phyloP scores from a whole-genome alignment of 2,113 vertebrate species.

The Engraulis encrasicolus region DNA sequence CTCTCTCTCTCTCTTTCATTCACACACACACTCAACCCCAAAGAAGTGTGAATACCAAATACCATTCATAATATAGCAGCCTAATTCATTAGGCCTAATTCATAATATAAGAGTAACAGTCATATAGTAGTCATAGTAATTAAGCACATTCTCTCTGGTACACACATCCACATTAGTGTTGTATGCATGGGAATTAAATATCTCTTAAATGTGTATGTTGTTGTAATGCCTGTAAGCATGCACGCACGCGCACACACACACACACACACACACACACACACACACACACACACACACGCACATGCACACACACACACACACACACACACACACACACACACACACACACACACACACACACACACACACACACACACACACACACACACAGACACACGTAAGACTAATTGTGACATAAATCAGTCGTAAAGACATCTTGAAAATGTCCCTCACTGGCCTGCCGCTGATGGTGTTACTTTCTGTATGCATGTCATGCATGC shows the following conservation, averaged over 20 bases:
- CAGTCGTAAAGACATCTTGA: neutral
- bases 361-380: neutral
- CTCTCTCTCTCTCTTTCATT: constrained; percentile 31
- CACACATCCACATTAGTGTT: neutral
- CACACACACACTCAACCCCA: neutral
- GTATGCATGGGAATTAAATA: neutral
- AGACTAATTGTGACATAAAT: neutral
- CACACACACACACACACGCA: neutral
- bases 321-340: too few relatives aligned
- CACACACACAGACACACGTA: neutral
- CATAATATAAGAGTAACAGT: too few relatives aligned
- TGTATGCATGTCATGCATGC: too few relatives aligned
- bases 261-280: neutral
- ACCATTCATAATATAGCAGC: too few relatives aligned
- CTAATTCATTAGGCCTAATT: too few relatives aligned
- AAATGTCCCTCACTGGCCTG: neutral
- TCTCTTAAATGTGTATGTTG: neutral
- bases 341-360: neutral
- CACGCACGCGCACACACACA: neutral
- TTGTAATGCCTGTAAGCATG: neutral
- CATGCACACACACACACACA: neutral
- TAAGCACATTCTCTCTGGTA: neutral
- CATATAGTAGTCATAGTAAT: neutral
- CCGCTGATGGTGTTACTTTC: neutral
- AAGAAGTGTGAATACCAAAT: neutral